Base-by-base conservation (phyloP, 2,797 vertebrate genomes). In the Melanitta fusca region DNA sequence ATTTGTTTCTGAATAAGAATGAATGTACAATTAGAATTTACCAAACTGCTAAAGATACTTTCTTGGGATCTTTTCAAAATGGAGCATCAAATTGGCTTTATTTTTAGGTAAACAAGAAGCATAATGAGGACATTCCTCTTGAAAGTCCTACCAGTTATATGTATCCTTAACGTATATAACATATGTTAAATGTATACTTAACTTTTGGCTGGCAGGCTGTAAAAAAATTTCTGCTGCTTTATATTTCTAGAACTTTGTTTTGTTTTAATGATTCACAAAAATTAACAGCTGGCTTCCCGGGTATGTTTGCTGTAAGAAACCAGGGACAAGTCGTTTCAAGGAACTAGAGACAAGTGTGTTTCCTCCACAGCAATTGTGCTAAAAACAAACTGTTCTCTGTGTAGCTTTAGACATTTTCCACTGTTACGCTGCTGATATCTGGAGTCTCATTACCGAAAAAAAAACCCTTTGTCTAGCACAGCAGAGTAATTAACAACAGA, bases 321-420 rank as follows among this genome's bases (percentile, higher is more conserved):
- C 80, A 86, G 89, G 96, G 60, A 85, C 85, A 82, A 94, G 73
- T 84, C 28, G 69, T 92, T 95, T 93, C 2, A 0, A 87, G 83
- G 91, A 94, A 92, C 71, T 81, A 62, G 80, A 94, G 93, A 85
- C 80, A 90, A 89, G 73, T 86, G 68, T 73, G 21, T 90, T 95
- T 94, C 74, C 56, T 95, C 71, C 78, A 51, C 47, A 80, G 74
- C 74, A 95, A 47, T 91, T 88, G 53, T 62, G 61, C 79, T 95
- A 43, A 89, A 95, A 95, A 84, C 57, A 92, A 88, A 68, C 92
- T 88, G 85, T 86, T 91, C 60, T 95, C 56, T 91, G 0, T 62
- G 51, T 75, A 51, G 60, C 92, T 92, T 96, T 88, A 92, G 87
- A 77, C 53, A 41, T 78, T 95, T 95, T 86, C 85, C 80, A 32